Percentiles rank a stretch among this genome's conserved stretches.
These are phyloP conservation scores for Folsomia candida DNA, from an alignment of 2,888 invertebrate species.

Conservation along the genomic window DNA sequence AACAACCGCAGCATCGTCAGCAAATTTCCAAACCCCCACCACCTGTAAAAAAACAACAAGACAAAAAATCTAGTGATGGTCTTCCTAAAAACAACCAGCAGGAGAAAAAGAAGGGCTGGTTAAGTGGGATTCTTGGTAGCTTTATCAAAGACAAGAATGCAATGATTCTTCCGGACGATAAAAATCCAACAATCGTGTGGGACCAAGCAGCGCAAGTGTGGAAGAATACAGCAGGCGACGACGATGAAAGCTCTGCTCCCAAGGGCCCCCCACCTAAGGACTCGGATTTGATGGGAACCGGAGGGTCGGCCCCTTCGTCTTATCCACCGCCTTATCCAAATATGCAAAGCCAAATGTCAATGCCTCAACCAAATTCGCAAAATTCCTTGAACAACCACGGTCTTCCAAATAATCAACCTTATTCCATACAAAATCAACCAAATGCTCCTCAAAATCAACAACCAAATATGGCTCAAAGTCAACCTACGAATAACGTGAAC, in stretches of 20 bases:
- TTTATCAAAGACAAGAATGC: slow-evolving; percentile 75
- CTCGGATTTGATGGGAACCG: slow-evolving; percentile 56
- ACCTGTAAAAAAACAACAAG: not conserved
- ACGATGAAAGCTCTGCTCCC: slow-evolving; percentile 58
- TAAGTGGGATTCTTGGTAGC: slow-evolving; percentile 75
- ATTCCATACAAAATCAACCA: not conserved
- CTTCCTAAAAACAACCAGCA: too few relatives aligned
- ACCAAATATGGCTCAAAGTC: not conserved
- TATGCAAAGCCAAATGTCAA: slow-evolving; percentile 15
- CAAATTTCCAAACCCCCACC: too few relatives aligned
- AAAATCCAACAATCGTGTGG: slow-evolving; percentile 90
- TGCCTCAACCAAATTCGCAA: slow-evolving; percentile 17
- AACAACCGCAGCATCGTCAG: too few relatives aligned
- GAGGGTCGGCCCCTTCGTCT: not conserved
- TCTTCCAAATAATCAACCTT: not conserved
- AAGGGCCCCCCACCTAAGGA: slow-evolving; percentile 71
- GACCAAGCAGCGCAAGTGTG: slow-evolving; percentile 81
- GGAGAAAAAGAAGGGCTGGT: slow-evolving; percentile 49
- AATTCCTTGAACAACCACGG: not conserved
- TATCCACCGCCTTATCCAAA: slow-evolving; percentile 14
- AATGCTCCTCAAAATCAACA: not conserved
- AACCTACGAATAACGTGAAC: not conserved
- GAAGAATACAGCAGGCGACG: slow-evolving; percentile 77
- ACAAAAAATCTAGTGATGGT: too few relatives aligned
- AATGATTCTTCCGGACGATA: slow-evolving; percentile 94